These are phyloP conservation scores for Leptatherina wallacei DNA, from an alignment of 2,797 vertebrate species.

Conservation along the genomic window DNA sequence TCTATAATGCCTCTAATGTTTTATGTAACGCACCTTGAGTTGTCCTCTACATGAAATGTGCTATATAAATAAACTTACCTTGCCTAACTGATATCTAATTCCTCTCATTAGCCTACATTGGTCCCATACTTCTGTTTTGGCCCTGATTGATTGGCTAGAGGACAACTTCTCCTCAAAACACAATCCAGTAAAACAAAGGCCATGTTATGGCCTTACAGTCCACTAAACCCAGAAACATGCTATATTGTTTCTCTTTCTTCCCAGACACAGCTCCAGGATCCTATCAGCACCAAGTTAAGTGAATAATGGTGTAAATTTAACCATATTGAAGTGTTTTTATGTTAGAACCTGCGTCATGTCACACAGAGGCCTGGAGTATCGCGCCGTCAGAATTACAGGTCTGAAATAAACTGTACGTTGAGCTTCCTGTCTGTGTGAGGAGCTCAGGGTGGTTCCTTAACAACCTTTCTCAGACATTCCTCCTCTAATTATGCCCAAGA, in stretches of 20 bases:
- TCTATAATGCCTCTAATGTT: too few species aligned
- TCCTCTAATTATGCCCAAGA: constrained; percentile 53
- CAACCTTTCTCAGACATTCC: constrained; percentile 60
- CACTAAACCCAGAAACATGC: constrained; percentile 13
- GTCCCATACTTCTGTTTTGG: too few species aligned
- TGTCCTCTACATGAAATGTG: too few species aligned
- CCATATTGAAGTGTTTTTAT: background rate
- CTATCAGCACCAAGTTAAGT: background rate
- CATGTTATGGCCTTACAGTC: too few species aligned
- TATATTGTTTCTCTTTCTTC: background rate
- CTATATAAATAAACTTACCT: too few species aligned
- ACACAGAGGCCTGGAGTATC: constrained; percentile 20
- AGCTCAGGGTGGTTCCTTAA: constrained; percentile 50
- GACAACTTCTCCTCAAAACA: too few species aligned
- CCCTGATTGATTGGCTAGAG: too few species aligned
- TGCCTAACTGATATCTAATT: too few species aligned
- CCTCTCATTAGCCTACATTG: too few species aligned
- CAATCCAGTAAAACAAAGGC: too few species aligned
- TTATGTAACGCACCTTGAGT: too few species aligned
- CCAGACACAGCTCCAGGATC: background rate
- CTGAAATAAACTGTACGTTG: constrained; percentile 25
- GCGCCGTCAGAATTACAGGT: constrained; percentile 40
- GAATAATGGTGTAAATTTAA: constrained; percentile 1
- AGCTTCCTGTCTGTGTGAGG: constrained; percentile 49
- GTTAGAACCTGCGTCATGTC: background rate